These are phyloP conservation scores for Leptarthrus brevirostris DNA, from an alignment of 2,888 invertebrate genomes.

Conservation along the genomic window DNA sequence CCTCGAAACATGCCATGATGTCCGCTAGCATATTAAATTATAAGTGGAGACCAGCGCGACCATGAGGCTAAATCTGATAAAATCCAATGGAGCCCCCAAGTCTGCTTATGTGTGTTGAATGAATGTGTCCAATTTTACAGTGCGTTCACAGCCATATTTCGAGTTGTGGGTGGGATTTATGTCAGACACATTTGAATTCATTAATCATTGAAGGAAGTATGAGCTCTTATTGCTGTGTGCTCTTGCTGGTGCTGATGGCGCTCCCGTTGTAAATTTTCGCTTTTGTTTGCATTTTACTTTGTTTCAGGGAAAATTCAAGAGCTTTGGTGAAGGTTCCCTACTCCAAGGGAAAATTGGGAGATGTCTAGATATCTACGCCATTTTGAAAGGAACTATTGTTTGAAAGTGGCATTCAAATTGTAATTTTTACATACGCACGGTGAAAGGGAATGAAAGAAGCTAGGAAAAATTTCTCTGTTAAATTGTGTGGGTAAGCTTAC, in stretches of 20 bases:
- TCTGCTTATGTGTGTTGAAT: neutral
- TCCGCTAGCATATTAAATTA: constrained; percentile 48
- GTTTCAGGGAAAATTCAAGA: constrained; percentile 23
- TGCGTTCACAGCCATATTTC: constrained; percentile 47
- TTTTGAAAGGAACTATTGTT: constrained; percentile 22
- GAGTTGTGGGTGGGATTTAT: constrained; percentile 50
- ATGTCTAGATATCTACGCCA: constrained; percentile 4
- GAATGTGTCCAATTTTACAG: constrained; percentile 39
- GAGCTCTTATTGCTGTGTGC: constrained; percentile 39
- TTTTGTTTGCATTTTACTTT: constrained; percentile 35
- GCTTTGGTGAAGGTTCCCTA: no score
- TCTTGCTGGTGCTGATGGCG: neutral
- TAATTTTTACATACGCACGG: no score
- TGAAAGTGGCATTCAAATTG: no score
- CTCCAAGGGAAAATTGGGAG: neutral
- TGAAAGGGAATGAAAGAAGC: no score
- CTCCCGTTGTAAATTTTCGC: constrained; percentile 23
- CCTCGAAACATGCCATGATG: constrained; percentile 11
- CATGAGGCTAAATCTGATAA: constrained; percentile 46
- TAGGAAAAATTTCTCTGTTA: no score
- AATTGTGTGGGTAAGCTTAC: no score
- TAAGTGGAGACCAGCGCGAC: constrained; percentile 40
- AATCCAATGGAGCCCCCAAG: constrained; percentile 38
- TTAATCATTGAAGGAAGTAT: constrained; percentile 50
- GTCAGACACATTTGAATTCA: constrained; percentile 48